Conservation (phyloP, 2,797 vertebrate genomes). For the Acrocephalus scirpaceus region DNA sequence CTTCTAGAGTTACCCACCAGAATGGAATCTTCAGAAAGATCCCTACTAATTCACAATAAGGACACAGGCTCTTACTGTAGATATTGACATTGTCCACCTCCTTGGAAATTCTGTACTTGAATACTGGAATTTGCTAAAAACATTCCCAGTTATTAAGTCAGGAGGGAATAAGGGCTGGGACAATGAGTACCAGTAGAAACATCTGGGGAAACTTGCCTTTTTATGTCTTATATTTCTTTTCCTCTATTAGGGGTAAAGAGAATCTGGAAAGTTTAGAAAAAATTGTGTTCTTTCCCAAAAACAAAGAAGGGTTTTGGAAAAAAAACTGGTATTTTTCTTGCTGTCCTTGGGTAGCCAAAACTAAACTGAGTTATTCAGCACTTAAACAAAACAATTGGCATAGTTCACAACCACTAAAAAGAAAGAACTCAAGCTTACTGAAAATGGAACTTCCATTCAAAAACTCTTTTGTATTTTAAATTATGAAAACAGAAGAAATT, state of each 20-base stretch:
- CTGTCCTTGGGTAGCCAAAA: not conserved
- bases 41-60: not conserved
- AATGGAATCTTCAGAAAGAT: not conserved
- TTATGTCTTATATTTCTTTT: not conserved
- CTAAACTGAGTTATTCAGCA: conserved; percentile 39
- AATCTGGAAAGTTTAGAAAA: conserved; percentile 1
- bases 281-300: conserved; percentile 32
- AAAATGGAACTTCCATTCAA: not conserved
- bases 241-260: not conserved
- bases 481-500: not conserved
- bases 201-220: not conserved
- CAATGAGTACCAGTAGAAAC: not conserved
- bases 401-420: conserved; percentile 34
- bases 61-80: not conserved
- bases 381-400: not conserved
- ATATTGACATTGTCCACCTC: not conserved
- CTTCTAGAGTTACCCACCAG: not conserved
- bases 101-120: not conserved
- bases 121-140: not conserved
- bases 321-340: conserved; percentile 32
- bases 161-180: not conserved
- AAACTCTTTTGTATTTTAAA: not conserved
- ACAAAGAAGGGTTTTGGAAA: conserved; percentile 10
- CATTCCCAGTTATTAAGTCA: not conserved
- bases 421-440: not conserved